phyloP scores from a whole-genome alignment of 2,797 vertebrate genomes.

The Sarcoramphus papa region DNA sequence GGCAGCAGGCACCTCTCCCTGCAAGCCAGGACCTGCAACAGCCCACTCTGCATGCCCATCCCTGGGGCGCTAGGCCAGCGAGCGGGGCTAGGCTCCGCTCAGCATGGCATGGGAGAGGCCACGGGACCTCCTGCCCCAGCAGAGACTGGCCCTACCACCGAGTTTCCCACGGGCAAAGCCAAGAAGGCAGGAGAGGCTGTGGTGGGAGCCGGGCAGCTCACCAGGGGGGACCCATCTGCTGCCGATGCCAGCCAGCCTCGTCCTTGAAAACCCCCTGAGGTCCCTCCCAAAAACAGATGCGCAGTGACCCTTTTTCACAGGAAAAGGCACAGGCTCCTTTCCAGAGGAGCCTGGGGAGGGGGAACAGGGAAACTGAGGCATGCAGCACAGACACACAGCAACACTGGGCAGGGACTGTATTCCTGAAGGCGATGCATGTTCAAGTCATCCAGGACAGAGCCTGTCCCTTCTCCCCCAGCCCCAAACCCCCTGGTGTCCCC shows the following conservation, averaged over 20 bases:
- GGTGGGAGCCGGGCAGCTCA: neutral
- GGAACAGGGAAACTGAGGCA: neutral
- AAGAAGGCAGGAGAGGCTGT: neutral
- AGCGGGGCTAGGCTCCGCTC: rapidly evolving
- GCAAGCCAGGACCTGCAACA: neutral
- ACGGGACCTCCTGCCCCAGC: neutral
- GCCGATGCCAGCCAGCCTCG: rapidly evolving
- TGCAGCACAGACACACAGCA: neutral
- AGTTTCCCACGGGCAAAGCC: neutral
- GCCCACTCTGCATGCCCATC: neutral
- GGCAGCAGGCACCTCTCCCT: neutral
- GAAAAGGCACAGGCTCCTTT: neutral
- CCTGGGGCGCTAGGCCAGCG: rapidly evolving
- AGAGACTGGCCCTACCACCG: neutral
- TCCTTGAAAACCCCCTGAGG: neutral
- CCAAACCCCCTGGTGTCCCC: neutral
- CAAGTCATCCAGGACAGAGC: neutral
- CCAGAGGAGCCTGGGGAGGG: neutral
- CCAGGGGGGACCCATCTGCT: rapidly evolving
- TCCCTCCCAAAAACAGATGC: neutral
- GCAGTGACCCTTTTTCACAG: neutral
- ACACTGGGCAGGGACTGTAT: neutral
- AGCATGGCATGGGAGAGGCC: rapidly evolving
- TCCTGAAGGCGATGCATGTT: neutral
- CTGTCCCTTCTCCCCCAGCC: neutral